Evolutionary conservation across 2,113 vertebrate genomes (phyloP), one percentile per base, ranked within the genome.

Genomic region (Channa argus): DNA sequence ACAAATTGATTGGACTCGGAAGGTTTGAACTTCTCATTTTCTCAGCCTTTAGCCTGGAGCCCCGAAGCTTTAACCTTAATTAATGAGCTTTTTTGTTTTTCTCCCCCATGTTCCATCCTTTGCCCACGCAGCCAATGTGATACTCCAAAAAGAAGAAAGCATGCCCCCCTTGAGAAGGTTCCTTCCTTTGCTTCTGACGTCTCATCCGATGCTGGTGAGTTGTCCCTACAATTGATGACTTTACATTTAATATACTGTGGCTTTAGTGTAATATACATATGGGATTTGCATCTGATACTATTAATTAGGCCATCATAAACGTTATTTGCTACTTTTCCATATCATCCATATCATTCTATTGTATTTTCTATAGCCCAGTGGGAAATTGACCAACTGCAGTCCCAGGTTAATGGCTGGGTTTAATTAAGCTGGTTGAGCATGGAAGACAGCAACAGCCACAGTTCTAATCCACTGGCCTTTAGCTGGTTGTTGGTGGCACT

Each of bases 141-240:
- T 9, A 96, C 95, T 1, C 97, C 96, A 0, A 96, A 96, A 85
- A 88, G 91, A 56, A 93, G 79, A 45, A 91, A 83, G 43, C 76
- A 45, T 49, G 51, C 86, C 3, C 86, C 72, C 1, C 86, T 95
- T 0, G 79, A 92, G 54, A 95, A 95, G 87, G 63, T 92, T 15
- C 90, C 91, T 36, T 95, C 94, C 50, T 94, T 95, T 54, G 94
- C 94, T 8, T 96, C 96, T 0, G 96, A 97, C 83, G 88, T 86
- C 47, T 95, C 95, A 36, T 95, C 95, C 14, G 96, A 97, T 90
- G 94, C 95, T 74, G 97, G 96, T 97, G 75, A 93, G 93, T 5
- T 33, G 11, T 5, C 45, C 0, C 6, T 41, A 0, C 74, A 54
- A 66, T 51, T 73, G 64, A 77, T 43, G 12, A 41, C 36, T 9